Percentiles rank a stretch among this genome's conserved stretches.
phyloP scores from a whole-genome alignment of 2,797 vertebrate species.

The Acropternis orthonyx region DNA sequence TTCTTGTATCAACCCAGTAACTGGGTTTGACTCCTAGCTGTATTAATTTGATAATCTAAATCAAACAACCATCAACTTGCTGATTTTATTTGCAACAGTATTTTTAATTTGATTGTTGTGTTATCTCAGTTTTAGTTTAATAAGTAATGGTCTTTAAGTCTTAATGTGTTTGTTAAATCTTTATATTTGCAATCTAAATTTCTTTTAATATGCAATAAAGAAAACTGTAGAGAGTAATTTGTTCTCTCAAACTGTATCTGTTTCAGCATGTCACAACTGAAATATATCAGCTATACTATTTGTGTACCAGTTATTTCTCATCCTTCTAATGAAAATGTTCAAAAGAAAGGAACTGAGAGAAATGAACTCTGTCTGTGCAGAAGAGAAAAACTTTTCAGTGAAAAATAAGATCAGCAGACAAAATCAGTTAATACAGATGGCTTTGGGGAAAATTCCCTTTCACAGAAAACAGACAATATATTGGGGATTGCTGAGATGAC shows the following conservation, averaged over 20 bases:
- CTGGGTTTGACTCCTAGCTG: neutral
- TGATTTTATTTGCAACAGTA: neutral
- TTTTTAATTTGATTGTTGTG: conserved; percentile 9
- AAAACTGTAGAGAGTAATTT: neutral
- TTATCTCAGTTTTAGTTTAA: conserved; percentile 16
- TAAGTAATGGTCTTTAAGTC: neutral
- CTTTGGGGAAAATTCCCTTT: neutral
- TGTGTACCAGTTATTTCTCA: neutral
- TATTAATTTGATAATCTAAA: conserved; percentile 21
- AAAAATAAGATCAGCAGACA: neutral
- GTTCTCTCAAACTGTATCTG: neutral
- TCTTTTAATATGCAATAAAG: neutral
- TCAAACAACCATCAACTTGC: neutral
- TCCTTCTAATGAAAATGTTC: neutral
- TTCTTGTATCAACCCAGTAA: neutral
- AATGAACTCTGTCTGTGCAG: neutral
- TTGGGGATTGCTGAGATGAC: neutral
- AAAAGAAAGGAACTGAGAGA: neutral
- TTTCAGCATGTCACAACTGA: neutral
- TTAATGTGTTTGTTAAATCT: conserved; percentile 24
- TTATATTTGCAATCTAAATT: neutral
- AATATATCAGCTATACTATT: neutral
- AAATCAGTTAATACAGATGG: neutral
- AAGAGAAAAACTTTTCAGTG: neutral
- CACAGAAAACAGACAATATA: neutral